These are phyloP conservation scores for Thamnophis sirtalis DNA, from an alignment of 2,113 vertebrate genomes.

Conservation along the genomic window DNA sequence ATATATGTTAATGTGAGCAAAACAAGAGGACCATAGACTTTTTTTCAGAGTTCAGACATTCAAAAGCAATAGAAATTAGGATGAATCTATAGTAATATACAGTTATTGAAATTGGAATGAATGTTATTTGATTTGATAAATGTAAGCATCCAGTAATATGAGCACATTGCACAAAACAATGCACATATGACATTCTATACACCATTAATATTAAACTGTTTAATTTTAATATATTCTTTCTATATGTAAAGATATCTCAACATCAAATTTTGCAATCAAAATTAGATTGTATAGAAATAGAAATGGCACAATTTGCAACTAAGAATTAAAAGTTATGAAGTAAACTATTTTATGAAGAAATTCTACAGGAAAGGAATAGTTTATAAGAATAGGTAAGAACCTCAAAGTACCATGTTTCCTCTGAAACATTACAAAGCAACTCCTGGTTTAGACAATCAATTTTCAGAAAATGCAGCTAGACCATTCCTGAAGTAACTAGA, in stretches of 20 bases:
- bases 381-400: neutral
- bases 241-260: neutral
- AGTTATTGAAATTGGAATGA: neutral
- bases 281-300: neutral
- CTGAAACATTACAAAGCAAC: neutral
- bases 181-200: neutral
- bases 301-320: neutral
- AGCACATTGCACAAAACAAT: conserved; percentile 1
- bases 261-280: neutral
- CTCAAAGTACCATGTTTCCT: neutral
- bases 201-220: neutral
- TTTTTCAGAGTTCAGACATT: neutral
- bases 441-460: neutral
- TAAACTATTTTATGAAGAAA: neutral
- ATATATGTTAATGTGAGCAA: neutral
- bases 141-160: neutral
- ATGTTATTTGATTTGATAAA: neutral
- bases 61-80: neutral
- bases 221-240: neutral
- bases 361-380: neutral
- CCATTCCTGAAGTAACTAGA: neutral
- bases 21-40: neutral
- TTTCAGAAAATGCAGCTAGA: neutral
- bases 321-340: neutral
- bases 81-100: neutral